Evolutionary conservation across 2,888 invertebrate species (phyloP), one percentile per base, ranked within the genome.

Genomic region (Protodeltote pygarga): DNA sequence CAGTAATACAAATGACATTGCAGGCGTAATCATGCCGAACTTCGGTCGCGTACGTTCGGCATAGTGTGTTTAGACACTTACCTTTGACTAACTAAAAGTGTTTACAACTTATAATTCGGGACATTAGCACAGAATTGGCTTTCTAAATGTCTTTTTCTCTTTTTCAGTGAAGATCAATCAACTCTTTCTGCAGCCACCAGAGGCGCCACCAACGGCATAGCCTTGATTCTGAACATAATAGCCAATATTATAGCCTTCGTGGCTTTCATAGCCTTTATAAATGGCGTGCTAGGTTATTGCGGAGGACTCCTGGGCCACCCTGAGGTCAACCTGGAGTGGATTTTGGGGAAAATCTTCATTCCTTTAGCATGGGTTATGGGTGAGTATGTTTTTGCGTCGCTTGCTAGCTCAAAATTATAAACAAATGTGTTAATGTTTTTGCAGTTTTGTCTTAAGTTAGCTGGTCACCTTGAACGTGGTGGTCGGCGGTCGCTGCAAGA

Each of bases 241-340:
- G 97, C 98, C 5, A 98, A 98, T 73, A 93, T 99, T 8, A 95
- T 99, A 0, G 98, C 98, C 0, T 98, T 98, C 75, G 94, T 99
- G 0, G 95, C 98, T 0, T 94, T 98, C 54, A 93, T 99, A 3
- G 94, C 96, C 1, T 97, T 99, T 76, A 64, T 97, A 0, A 97
- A 99, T 84, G 95, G 95, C 0, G 73, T 97, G 0, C 87, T 98
- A 4, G 93, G 93, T 2, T 99, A 98, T 96, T 88, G 96, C 39
- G 98, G 98, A 0, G 90, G 87, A 0, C 82, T 98, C 48, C 94
- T 98, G 6, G 98, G 98, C 21, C 79, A 93, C 51, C 92, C 93
- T 0, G 83, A 89, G 0, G 73, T 94, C 44, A 93, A 93, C 33
- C 88, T 96, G 8, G 95, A 98, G 93, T 94, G 94, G 85, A 88